Conservation (phyloP, 2,113 vertebrate species). For the Ictalurus punctatus region DNA sequence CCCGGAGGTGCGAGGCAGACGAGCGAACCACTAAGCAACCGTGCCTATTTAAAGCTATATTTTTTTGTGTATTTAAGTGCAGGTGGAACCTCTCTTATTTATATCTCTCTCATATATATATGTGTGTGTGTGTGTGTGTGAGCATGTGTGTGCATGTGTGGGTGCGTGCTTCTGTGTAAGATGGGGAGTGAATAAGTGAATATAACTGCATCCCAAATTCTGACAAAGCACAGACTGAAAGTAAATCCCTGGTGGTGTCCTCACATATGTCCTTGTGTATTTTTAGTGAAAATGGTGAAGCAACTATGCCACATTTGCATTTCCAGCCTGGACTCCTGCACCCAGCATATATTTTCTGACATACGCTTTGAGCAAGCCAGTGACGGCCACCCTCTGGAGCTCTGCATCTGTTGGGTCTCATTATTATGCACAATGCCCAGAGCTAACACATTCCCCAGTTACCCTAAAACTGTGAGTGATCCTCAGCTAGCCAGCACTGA, state of each 20-base stretch:
- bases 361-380: slow-evolving; percentile 54
- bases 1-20: no score
- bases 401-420: slow-evolving; percentile 76
- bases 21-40: no score
- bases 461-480: slow-evolving; percentile 59
- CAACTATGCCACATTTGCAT: slow-evolving; percentile 20
- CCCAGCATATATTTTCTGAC: slow-evolving; percentile 52
- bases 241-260: slow-evolving; percentile 18
- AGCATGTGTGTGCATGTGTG: background rate
- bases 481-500: slow-evolving; percentile 63
- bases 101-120: background rate
- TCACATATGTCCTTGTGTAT: slow-evolving; percentile 39
- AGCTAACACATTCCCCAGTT: slow-evolving; percentile 60
- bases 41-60: no score
- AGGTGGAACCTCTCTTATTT: no score
- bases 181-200: background rate
- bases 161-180: background rate
- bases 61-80: no score
- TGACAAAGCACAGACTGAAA: slow-evolving; percentile 29
- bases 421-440: slow-evolving; percentile 68
- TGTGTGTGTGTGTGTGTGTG: background rate
- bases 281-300: slow-evolving; percentile 31
- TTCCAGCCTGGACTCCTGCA: slow-evolving; percentile 27
- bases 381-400: slow-evolving; percentile 63
- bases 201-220: background rate